phyloP scores from a whole-genome alignment of 1,140 invertebrate species.

The Aethina tumida region DNA sequence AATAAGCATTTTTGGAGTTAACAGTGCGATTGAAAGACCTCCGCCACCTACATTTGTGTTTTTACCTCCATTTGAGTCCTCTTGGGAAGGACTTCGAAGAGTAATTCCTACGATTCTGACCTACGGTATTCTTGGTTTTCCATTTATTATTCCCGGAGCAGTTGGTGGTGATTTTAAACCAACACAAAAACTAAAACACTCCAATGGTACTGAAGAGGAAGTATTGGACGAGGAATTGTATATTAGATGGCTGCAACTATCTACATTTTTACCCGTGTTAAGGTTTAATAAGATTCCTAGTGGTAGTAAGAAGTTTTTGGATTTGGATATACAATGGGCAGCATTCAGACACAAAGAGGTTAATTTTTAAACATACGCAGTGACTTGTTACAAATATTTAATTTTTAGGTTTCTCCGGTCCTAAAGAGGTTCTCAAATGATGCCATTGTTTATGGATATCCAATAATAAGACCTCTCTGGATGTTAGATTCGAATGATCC shows the following conservation, averaged over 20 bases:
- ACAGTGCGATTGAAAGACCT: slow-evolving; percentile 70
- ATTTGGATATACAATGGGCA: slow-evolving; percentile 67
- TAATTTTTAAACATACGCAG: slow-evolving; percentile 16
- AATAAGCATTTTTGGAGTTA: slow-evolving; percentile 68
- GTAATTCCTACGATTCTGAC: slow-evolving; percentile 79
- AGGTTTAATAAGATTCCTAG: slow-evolving; percentile 84
- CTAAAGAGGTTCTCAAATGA: slow-evolving; percentile 65
- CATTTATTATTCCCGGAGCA: slow-evolving; percentile 84
- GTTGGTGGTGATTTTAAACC: slow-evolving; percentile 77
- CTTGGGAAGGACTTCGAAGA: slow-evolving; percentile 77
- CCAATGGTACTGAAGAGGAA: slow-evolving; percentile 37
- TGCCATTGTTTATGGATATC: slow-evolving; percentile 67
- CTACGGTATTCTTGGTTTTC: slow-evolving; percentile 74
- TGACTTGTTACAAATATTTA: background rate
- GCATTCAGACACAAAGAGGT: slow-evolving; percentile 63
- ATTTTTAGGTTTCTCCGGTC: slow-evolving; percentile 53
- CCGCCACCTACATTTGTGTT: slow-evolving; percentile 77
- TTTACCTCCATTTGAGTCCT: slow-evolving; percentile 74
- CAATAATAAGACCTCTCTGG: slow-evolving; percentile 83
- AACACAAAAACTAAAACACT: slow-evolving; percentile 41
- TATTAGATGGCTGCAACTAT: slow-evolving; percentile 87
- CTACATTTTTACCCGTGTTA: slow-evolving; percentile 86
- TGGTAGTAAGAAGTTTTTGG: slow-evolving; percentile 61
- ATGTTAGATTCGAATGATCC: slow-evolving; percentile 77
- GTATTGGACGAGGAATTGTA: slow-evolving; percentile 80